Evolutionary conservation across 1,140 invertebrate genomes (phyloP).

Genomic region (Drosophila pandora): DNA sequence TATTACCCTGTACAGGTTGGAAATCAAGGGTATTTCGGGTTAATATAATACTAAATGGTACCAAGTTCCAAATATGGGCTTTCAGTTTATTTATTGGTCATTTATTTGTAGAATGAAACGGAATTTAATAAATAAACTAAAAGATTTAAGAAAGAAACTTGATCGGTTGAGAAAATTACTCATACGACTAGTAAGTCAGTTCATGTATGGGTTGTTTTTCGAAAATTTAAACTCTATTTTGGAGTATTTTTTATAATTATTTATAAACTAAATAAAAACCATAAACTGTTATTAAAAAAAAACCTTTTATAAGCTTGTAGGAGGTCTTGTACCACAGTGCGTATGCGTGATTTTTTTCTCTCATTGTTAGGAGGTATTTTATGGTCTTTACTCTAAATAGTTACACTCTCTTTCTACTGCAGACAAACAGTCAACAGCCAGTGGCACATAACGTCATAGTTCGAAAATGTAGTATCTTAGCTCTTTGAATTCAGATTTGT

Average conservation of each 20-base stretch:
- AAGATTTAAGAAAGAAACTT: background rate
- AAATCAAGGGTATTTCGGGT: slow-evolving; percentile 9
- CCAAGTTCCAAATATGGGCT: background rate
- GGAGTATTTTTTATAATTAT: background rate
- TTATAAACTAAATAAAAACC: background rate
- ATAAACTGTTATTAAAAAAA: too few relatives aligned
- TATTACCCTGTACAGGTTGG: slow-evolving; percentile 23
- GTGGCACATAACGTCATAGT: slow-evolving; percentile 62
- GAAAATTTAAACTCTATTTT: background rate
- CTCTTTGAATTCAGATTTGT: slow-evolving; percentile 32
- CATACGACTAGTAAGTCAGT: background rate
- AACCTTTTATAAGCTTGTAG: too few relatives aligned
- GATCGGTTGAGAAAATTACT: background rate
- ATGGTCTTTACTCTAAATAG: background rate
- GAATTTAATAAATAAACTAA: background rate
- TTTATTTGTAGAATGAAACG: background rate
- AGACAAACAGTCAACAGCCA: slow-evolving; percentile 71
- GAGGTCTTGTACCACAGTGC: background rate
- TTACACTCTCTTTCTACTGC: slow-evolving; percentile 31
- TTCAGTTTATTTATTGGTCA: background rate
- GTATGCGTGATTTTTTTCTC: background rate
- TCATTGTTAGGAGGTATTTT: background rate
- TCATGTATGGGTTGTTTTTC: background rate
- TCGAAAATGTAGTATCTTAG: slow-evolving; percentile 55
- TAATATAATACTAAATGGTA: slow-evolving; percentile 16